These are phyloP conservation scores for Dryobotodes eremita DNA, from an alignment of 2,888 invertebrate genomes.

Conservation along the genomic window DNA sequence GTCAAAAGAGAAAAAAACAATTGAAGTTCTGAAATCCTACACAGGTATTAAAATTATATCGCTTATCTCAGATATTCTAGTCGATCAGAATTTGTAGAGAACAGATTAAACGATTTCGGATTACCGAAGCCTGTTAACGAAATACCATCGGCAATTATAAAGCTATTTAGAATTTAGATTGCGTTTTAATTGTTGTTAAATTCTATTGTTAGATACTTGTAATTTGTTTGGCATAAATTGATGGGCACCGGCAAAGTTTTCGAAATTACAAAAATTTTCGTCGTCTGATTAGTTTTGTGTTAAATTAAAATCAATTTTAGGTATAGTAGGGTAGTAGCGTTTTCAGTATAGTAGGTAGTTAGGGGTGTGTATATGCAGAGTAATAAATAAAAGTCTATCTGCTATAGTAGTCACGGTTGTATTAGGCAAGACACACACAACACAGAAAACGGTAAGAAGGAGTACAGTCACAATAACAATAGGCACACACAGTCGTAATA, in stretches of 20 bases:
- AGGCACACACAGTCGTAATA: no score
- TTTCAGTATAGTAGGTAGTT: no score
- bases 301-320: conserved; percentile 15
- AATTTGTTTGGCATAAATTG: conserved; percentile 61
- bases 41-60: not conserved
- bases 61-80: not conserved
- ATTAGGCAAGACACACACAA: no score
- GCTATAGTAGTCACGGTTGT: no score
- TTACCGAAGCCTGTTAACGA: conserved; percentile 54
- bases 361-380: no score
- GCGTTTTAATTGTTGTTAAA: conserved; percentile 66
- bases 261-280: conserved; percentile 17
- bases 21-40: not conserved
- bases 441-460: no score
- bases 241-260: conserved; percentile 37
- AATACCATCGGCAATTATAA: conserved; percentile 61
- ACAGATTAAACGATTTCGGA: conserved; percentile 49
- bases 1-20: no score
- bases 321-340: no score
- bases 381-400: no score
- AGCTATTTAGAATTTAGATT: conserved; percentile 68
- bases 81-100: conserved; percentile 31
- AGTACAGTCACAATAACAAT: no score
- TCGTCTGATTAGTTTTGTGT: conserved; percentile 28
- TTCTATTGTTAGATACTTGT: conserved; percentile 51